Evolutionary conservation across 1,140 invertebrate genomes (phyloP), one percentile per base, ranked within the genome.

Genomic region (Notospermus geniculatus): DNA sequence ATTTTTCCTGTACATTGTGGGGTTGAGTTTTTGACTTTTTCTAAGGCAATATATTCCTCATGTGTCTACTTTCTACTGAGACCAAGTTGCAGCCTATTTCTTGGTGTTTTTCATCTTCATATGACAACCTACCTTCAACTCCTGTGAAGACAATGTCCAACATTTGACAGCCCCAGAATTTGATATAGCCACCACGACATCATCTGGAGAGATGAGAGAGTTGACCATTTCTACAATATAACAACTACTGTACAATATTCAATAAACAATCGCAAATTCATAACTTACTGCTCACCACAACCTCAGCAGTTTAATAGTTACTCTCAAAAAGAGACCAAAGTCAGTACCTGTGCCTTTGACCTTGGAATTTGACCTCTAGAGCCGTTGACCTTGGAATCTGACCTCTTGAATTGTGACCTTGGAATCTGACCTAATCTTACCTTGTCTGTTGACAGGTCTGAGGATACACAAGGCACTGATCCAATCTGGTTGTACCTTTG

Each of bases 81-180:
- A n/a, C n/a, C n/a, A n/a, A n/a, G n/a, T 36, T 36, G 32, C 32
- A 36, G 32, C 4, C 4, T 36, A 15, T 7, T 7, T 15, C 32
- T 7, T 36, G 32, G 32, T 36, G 32, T 36, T 36, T 36, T 36
- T 50, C 25, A 50, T 50, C 4, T 4, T 7, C 22, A 67, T 46
- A 45, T 62, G 61, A 39, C 64, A 36, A 11, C 88, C 88, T 69
- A 90, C 88, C 71, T 90, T 92, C 69, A 57, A 23, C n/a, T 32
- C 90, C 89, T 77, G 98, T 95, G 63, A 90, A 87, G 89, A 84
- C 1, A 98, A 83, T 0, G 94, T 97, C 97, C 97, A 99, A 0
- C 98, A 91, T 84, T 98, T 99, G 4, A 99, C 93, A 54, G 92
- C 94, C 32, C 97, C 97, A 15, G 94, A 94, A 39, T 95, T 95